Evolutionary conservation across 2,888 invertebrate species (phyloP).

Genomic region (Lepas anatifera): DNA sequence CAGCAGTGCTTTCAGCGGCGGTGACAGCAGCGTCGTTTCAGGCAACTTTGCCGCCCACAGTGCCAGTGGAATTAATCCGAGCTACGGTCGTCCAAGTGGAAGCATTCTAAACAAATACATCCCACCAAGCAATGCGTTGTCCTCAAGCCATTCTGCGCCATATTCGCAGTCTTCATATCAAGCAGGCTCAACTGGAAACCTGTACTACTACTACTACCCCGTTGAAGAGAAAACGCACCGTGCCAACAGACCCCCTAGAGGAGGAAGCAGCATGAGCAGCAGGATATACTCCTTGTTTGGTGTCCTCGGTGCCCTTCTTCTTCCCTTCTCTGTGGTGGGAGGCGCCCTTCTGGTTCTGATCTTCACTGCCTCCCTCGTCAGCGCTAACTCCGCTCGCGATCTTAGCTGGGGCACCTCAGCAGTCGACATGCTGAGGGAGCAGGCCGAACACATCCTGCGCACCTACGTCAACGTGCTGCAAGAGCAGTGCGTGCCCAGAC

Average conservation of each 20-base stretch:
- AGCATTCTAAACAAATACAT: too few species aligned
- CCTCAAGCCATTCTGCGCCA: too few species aligned
- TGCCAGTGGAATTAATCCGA: too few species aligned
- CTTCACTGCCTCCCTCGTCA: constrained; percentile 15
- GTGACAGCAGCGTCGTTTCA: not conserved
- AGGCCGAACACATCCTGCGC: not conserved
- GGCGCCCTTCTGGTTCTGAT: constrained; percentile 19
- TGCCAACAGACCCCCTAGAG: not conserved
- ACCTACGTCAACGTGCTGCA: not conserved
- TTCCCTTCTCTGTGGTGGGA: constrained; percentile 21
- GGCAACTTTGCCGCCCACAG: constrained; percentile 20
- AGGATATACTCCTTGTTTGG: too few species aligned
- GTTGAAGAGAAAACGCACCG: constrained; percentile 22
- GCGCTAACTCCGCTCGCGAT: not conserved
- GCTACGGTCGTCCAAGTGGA: too few species aligned
- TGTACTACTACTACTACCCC: constrained; percentile 29
- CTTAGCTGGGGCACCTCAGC: not conserved
- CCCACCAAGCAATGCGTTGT: too few species aligned
- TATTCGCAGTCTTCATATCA: too few species aligned
- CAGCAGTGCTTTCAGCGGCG: too few species aligned
- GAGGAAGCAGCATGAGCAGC: too few species aligned
- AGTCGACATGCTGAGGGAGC: not conserved
- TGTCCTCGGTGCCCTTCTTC: constrained; percentile 20
- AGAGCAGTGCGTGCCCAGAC: not conserved
- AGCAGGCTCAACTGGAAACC: constrained; percentile 25